Evolutionary conservation across 1,140 invertebrate species (phyloP), one percentile per base, ranked within the genome.

Genomic region (Parapsyche elsis): DNA sequence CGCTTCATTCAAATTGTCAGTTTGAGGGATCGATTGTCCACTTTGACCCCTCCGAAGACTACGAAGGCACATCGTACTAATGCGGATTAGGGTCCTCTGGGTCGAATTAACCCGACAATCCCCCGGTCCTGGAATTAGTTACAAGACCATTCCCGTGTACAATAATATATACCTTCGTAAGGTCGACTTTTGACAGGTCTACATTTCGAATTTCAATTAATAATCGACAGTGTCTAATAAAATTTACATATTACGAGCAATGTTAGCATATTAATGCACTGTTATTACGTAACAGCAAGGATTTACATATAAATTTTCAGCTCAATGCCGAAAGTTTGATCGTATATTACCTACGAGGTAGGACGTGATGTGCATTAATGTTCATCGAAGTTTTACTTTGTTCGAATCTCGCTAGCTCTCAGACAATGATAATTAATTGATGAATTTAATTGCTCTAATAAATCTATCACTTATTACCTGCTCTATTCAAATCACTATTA

Each of bases 141-240:
- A 53, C 10, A 53, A 53, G 49, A 53, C 49, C 49, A 7, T 38
- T 53, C 49, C 49, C 49, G 10, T 53, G 49, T 53, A 53, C 49
- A 53, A 53, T 53, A 53, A 12, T 14, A 53, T 53, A 53, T 16
- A 53, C 49, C 16, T 53, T 16, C 49, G 49, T 14, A 53, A 53
- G 49, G 49, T 53, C 49, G 49, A 53, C 49, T 53, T 53, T 53
- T 53, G 49, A 53, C 49, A 53, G 10, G 12, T 16, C 12, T 16
- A 53, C 49, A 53, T 53, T 53, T 16, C 49, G 49, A 53, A 53
- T 53, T 53, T 53, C 49, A 53, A 53, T 53, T 53, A 53, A 53
- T 53, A 53, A 53, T 53, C 49, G 49, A 53, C 49, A 53, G 12
- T 12, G 16, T 14, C 49, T 16, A 16, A 53, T 53, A 53, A 53